A percentile compares a stretch with the other conserved stretches of the same genome.
Evolutionary conservation across 2,888 invertebrate species (phyloP).

Genomic region (Yponomeuta cagnagella): DNA sequence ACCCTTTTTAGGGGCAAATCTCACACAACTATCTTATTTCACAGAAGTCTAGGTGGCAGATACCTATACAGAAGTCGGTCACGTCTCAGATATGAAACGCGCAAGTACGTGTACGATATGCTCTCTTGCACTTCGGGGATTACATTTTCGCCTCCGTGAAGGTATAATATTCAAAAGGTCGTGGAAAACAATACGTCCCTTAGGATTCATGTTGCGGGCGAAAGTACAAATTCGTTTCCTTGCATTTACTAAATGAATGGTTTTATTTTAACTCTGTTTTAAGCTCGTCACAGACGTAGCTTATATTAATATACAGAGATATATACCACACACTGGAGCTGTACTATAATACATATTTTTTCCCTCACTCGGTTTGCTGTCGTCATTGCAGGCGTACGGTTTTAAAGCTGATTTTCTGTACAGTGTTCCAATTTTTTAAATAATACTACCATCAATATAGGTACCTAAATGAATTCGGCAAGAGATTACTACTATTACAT

Average conservation of each 20-base stretch:
- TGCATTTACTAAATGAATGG: neutral
- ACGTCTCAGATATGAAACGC: conserved; percentile 6
- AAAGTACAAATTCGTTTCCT: conserved; percentile 1
- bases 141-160: conserved; percentile 23
- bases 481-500: too few species aligned
- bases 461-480: too few species aligned
- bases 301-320: too few species aligned
- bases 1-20: neutral
- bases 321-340: too few species aligned
- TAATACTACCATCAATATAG: too few species aligned
- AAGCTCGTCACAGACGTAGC: too few species aligned
- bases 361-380: too few species aligned
- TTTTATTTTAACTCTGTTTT: neutral
- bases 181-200: conserved; percentile 38
- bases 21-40: neutral
- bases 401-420: too few species aligned
- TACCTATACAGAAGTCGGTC: neutral
- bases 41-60: neutral
- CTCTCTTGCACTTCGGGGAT: conserved; percentile 23
- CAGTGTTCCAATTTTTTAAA: too few species aligned
- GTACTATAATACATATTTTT: too few species aligned
- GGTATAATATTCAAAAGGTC: conserved; percentile 28
- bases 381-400: too few species aligned
- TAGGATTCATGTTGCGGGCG: conserved; percentile 27
- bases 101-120: conserved; percentile 16